Evolutionary conservation across 2,888 invertebrate species (phyloP).

Genomic region (Hecatera dysodea): DNA sequence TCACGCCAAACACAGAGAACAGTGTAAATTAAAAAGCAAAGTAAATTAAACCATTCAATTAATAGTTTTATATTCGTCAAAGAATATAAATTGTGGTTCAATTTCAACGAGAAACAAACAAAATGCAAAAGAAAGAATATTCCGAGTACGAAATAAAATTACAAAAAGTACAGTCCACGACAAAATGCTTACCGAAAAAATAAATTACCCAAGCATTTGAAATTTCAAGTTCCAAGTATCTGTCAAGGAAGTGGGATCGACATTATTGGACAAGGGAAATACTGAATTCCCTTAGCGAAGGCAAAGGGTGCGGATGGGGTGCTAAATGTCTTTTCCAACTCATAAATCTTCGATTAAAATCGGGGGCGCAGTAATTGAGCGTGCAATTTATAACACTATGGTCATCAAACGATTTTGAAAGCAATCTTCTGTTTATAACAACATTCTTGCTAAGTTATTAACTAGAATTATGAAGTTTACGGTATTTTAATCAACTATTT

Average conservation of each 20-base stretch:
- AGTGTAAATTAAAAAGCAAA: neutral
- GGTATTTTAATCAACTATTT: constrained; percentile 34
- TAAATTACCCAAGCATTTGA: constrained; percentile 9
- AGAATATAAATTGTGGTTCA: constrained; percentile 15
- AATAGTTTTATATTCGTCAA: constrained; percentile 12
- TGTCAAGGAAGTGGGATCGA: constrained; percentile 44
- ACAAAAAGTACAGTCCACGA: constrained; percentile 29
- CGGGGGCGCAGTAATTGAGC: constrained; percentile 69
- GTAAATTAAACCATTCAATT: neutral
- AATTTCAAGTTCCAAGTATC: constrained; percentile 37
- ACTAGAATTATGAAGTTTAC: constrained; percentile 4
- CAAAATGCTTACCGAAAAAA: constrained; percentile 13
- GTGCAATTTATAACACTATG: constrained; percentile 67
- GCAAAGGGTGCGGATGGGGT: constrained; percentile 75
- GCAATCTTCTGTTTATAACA: constrained; percentile 18
- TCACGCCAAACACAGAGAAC: neutral
- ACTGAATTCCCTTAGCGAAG: constrained; percentile 69
- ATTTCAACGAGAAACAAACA: constrained; percentile 27
- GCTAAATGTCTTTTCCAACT: constrained; percentile 75
- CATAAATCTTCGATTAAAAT: constrained; percentile 78
- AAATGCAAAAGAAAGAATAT: constrained; percentile 15
- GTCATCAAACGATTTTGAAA: constrained; percentile 45
- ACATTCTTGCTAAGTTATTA: constrained; percentile 10
- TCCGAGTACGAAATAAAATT: constrained; percentile 15
- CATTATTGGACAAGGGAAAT: constrained; percentile 69